Evolutionary conservation across 2,113 vertebrate species (phyloP).

Genomic region (Sander lucioperca): DNA sequence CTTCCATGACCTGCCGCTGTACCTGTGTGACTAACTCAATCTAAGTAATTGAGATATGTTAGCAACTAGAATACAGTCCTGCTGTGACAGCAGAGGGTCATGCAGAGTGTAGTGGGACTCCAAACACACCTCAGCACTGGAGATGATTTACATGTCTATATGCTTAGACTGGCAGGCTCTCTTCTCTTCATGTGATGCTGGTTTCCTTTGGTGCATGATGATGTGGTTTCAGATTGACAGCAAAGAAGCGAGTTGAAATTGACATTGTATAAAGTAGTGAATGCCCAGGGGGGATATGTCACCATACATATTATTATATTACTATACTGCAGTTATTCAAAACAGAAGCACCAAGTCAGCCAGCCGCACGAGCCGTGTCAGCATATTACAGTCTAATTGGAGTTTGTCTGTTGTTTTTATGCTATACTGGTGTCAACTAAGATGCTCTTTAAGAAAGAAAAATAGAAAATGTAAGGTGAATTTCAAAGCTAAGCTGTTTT

Average conservation of each 20-base stretch:
- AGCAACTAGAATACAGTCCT: slow-evolving; percentile 57
- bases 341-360: slow-evolving; percentile 51
- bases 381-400: slow-evolving; percentile 34
- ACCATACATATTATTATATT: slow-evolving; percentile 41
- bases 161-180: slow-evolving; percentile 61
- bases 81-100: slow-evolving; percentile 76
- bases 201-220: slow-evolving; percentile 33
- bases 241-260: slow-evolving; percentile 57
- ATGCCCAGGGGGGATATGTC: slow-evolving; percentile 36
- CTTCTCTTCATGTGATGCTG: slow-evolving; percentile 41
- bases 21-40: slow-evolving; percentile 82
- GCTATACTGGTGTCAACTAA: slow-evolving; percentile 27
- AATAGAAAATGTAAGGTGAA: slow-evolving; percentile 2
- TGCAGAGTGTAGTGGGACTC: slow-evolving; percentile 74
- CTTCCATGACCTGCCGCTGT: slow-evolving; percentile 74
- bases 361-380: slow-evolving; percentile 27
- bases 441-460: slow-evolving; percentile 33
- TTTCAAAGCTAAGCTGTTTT: slow-evolving; percentile 49
- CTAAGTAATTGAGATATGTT: slow-evolving; percentile 78
- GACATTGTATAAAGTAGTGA: slow-evolving; percentile 35
- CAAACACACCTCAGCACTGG: slow-evolving; percentile 45
- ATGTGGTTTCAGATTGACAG: slow-evolving; percentile 68
- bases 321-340: slow-evolving; percentile 38
- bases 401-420: slow-evolving; percentile 11
- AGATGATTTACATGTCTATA: slow-evolving; percentile 69